phyloP scores from a whole-genome alignment of 2,113 vertebrate species.

The Theristicus caerulescens region DNA sequence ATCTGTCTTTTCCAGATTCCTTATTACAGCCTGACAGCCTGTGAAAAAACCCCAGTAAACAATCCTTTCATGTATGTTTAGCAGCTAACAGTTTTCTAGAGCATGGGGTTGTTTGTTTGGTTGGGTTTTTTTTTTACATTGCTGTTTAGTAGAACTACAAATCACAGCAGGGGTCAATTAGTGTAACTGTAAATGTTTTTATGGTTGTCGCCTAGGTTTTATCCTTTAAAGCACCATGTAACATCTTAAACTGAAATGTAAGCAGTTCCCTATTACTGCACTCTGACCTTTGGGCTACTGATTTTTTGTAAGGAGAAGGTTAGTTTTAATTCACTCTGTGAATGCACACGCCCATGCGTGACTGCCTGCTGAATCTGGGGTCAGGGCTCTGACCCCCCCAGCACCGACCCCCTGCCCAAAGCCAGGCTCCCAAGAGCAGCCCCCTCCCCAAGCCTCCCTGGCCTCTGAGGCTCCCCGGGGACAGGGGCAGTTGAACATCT shows the following conservation, averaged over 20 bases:
- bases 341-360: rapidly evolving
- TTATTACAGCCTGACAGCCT: neutral
- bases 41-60: neutral
- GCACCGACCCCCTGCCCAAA: too few relatives aligned
- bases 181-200: neutral
- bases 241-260: neutral
- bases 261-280: neutral
- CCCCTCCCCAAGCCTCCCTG: rapidly evolving
- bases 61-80: neutral
- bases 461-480: neutral
- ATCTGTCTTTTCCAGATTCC: slow-evolving; percentile 35
- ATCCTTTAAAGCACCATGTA: neutral
- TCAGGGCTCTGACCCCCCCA: neutral
- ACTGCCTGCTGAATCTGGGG: neutral
- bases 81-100: neutral
- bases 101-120: neutral
- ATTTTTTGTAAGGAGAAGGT: neutral
- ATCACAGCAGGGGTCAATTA: slow-evolving; percentile 41
- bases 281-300: neutral
- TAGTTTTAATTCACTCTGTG: neutral
- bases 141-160: slow-evolving; percentile 34
- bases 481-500: neutral
- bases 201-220: neutral
- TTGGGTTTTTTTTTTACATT: neutral
- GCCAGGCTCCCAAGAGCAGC: neutral